Evolutionary conservation across 2,888 invertebrate genomes (phyloP).

Genomic region (Loripinus fragilis): DNA sequence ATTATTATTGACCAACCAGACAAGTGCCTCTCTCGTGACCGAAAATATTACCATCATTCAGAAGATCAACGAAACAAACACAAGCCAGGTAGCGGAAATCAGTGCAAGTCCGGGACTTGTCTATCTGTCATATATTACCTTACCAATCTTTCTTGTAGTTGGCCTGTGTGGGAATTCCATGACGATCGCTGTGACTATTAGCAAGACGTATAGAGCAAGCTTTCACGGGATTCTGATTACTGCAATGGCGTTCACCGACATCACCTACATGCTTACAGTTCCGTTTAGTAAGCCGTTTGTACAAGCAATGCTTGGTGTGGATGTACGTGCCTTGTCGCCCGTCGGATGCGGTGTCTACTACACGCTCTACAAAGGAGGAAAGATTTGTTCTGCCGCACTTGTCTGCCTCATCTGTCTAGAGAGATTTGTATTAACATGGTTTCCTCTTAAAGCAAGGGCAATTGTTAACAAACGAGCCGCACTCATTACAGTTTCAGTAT

Average conservation of each 20-base stretch:
- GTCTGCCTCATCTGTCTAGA: neutral
- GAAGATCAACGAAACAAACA: no score
- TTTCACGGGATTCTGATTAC: neutral
- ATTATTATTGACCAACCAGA: no score
- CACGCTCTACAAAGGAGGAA: neutral
- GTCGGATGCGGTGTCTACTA: neutral
- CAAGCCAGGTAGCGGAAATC: neutral
- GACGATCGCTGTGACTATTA: neutral
- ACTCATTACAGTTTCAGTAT: neutral
- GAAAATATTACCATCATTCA: no score
- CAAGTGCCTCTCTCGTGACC: no score
- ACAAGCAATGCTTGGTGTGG: neutral
- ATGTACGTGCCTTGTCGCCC: neutral
- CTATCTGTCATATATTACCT: neutral
- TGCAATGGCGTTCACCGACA: neutral
- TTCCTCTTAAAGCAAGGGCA: neutral
- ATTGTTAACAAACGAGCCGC: neutral
- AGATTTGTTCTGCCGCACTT: neutral
- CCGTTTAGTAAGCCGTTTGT: neutral
- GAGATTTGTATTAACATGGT: neutral
- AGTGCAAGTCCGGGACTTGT: no score
- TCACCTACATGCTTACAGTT: neutral
- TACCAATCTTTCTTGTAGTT: neutral
- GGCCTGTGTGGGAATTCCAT: neutral
- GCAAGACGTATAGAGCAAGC: neutral